Base-by-base conservation (phyloP, 2,113 vertebrate genomes). In the Oryzias woworae region DNA sequence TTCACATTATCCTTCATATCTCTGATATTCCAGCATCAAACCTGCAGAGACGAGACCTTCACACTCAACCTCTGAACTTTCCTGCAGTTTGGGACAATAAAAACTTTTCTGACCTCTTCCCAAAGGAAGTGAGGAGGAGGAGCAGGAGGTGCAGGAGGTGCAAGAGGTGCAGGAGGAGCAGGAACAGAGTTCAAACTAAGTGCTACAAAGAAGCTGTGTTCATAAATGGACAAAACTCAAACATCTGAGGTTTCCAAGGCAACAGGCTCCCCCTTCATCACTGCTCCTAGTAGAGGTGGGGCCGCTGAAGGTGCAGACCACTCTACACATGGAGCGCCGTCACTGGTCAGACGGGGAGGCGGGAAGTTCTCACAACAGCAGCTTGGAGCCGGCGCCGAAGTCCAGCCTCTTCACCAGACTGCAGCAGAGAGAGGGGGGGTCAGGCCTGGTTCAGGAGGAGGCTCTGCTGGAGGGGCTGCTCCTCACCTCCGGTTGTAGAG, bases 361-460 rank as follows among this genome's bases (percentile, higher is more conserved):
- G 31, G 66, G 12, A 42, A 5, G 53, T 10, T 7, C 50, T 95
- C 92, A 98, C 53, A 97, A 90, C 79, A 97, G 90, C 87, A 97
- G 93, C 88, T 96, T 96, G 72, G 95, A 91, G 47, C 94, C 94
- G 2, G 91, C 68, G 65, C 92, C 93, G 47, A 98, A 95, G 47
- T 96, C 95, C 79, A 97, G 82, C 71, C 93, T 89, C 79, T 95
- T 96, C 44, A 87, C 92, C 88, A 94, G 56, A 54, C 87, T 88
- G 60, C 1, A 50, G 53, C 52, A 52, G 8, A 74, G 4, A 49
- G 22, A 26, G 66, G 36, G 45, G n/a, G 45, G 45, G 7, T 17
- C 7, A 48, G 6, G n/a, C n/a, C 6, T 0, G 47, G 8, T 8
- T 10, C 0, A 10, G n/a, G 5, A 7, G 8, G 20, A 3, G 4